Base-by-base conservation (phyloP, 30 jellyfish, hydroid and myxozoan genomes). In the Hydractinia symbiolongicarpus region DNA sequence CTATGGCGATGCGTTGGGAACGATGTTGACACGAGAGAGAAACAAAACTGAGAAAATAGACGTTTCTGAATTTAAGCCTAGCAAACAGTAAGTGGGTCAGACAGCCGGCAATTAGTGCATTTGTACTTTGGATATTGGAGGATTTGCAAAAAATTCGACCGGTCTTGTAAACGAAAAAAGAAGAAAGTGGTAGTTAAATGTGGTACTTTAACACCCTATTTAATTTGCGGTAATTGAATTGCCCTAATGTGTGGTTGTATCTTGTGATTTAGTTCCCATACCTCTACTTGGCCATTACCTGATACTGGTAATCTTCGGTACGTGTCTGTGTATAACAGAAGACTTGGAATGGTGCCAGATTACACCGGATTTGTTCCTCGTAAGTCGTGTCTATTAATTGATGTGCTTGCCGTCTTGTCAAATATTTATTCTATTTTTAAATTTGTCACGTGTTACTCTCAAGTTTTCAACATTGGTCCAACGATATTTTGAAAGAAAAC, bases 361-460 rank as follows among this genome's bases (percentile, higher is more conserved):
- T 93, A 86, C 62, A 93, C 96, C 4, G 98, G 98, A 50, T 85
- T 79, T 87, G 94, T 87, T 7, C 98, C 98, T 54, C 94, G 98
- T 93, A 78, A 83, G 96, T 74, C 4, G 8, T 7, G 76, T 66
- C 44, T 66, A 64, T 64, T 11, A 58, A 0, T 58, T 11, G 17
- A 58, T 58, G 19, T 16, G 19, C 3, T 16, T 58, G 69, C 69
- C 69, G 3, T 58, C 69, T 58, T 13, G 2, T 3, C 17, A 30
- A 30, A 30, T 30, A 30, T 30, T 30, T 30, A 30, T 30, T 30
- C 44, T 30, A 30, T 30, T 30, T 30, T 1, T 30, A 30, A 0
- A 30, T 30, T 30, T 30, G 1, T 30, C 44, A 30, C 44, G 2
- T 30, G 44, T 30, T 30, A 2, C 44, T 30, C 44, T 30, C 44